A percentile compares a stretch with the other conserved stretches of the same genome.
phyloP scores from a whole-genome alignment of 2,113 vertebrate genomes.

The Scolopax mira region DNA sequence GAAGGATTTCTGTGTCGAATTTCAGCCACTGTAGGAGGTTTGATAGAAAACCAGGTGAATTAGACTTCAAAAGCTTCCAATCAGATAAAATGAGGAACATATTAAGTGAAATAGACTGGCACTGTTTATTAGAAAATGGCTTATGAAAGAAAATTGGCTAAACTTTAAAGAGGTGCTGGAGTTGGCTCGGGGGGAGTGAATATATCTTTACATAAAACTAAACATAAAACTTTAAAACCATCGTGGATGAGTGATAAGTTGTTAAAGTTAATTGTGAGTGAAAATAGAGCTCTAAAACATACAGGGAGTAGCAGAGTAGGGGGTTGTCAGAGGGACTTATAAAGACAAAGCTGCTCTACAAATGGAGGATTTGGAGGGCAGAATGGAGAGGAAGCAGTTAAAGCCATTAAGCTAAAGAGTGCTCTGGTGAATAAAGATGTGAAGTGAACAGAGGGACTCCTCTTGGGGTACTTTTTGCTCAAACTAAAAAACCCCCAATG shows the following conservation, averaged over 20 bases:
- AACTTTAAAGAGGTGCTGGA: slow-evolving; percentile 59
- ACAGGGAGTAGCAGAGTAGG: not conserved
- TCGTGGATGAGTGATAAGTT: slow-evolving; percentile 58
- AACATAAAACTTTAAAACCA: slow-evolving; percentile 51
- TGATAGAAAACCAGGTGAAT: slow-evolving; percentile 40
- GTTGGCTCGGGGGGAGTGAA: not conserved
- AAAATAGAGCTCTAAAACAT: not conserved
- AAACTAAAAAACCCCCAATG: not conserved
- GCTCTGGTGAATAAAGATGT: not conserved
- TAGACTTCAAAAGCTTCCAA: slow-evolving; percentile 11
- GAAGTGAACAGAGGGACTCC: not conserved
- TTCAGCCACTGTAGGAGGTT: not conserved
- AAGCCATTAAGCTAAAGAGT: not conserved
- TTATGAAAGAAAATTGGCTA: slow-evolving; percentile 52
- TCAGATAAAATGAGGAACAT: slow-evolving; percentile 32
- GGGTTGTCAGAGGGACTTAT: not conserved
- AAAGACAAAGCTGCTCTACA: not conserved
- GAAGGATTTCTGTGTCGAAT: not conserved
- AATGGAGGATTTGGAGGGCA: not conserved
- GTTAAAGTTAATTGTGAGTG: slow-evolving; percentile 60
- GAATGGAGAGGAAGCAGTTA: not conserved
- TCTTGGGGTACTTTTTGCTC: not conserved
- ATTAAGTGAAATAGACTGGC: slow-evolving; percentile 19
- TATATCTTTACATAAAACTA: slow-evolving; percentile 44
- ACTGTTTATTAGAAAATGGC: slow-evolving; percentile 43